Base-by-base conservation (phyloP, 1,140 invertebrate genomes). In the Brachionus asplanchnoidis region DNA sequence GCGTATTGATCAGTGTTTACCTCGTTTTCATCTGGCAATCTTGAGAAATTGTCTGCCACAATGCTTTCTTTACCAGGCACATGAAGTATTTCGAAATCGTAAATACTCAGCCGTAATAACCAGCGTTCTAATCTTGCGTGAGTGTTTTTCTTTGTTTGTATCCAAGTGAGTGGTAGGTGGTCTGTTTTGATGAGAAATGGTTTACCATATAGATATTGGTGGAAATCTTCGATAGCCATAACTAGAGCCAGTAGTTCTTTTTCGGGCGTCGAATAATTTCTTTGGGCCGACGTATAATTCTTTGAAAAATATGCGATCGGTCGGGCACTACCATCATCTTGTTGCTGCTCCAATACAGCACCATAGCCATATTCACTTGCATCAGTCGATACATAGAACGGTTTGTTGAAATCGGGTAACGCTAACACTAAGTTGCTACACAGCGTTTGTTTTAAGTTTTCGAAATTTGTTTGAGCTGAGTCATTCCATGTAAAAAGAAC, bases 171-270 rank as follows among this genome's bases (percentile, higher is more conserved):
- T 0, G 91, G 89, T 73, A 90, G 89, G 77, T 92, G 90, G 84
- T 92, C 90, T 2, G 90, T 92, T 17, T 87, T 85, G 5, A 92
- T 82, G 3, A 85, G 89, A 85, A 91, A 91, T 53, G 88, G 70
- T n/a, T 88, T 78, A 2, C 90, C 91, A 84, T 87, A 89, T 7
- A 91, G 60, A 83, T 88, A 91, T 60, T 89, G 65, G 56, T 90
- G 87, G 85, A 91, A 90, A 77, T 86, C 87, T 70, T 88, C 79
- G 11, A 91, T 86, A 3, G 85, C 89, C 86, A 86, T 91, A 9
- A 91, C 90, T 9, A 89, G 84, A 17, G 87, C 89, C 14, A 88
- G 75, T 44, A 73, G 85, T 86, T 90, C 88, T 70, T 86, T 87
- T 85, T 91, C 89, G 12, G 87, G 87, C 0, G 87, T 88, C 0